Evolutionary conservation across 2,113 vertebrate species (phyloP).

Genomic region (Brevimyrus niger): DNA sequence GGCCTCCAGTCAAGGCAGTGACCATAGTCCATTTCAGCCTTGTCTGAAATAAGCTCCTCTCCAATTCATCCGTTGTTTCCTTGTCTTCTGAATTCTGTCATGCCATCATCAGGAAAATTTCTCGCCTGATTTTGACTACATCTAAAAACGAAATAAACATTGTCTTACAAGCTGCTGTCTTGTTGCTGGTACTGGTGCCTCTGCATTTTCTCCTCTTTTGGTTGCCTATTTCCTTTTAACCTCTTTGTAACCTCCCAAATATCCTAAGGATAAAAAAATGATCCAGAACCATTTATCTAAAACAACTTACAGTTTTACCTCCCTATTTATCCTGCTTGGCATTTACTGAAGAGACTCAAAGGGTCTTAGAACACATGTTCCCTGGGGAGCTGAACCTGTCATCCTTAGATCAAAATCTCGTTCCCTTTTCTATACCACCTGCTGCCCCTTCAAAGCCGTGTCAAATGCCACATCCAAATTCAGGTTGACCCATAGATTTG

Average conservation of each 20-base stretch:
- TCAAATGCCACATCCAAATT: neutral
- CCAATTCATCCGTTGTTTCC: neutral
- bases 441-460: neutral
- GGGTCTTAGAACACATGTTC: neutral
- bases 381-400: neutral
- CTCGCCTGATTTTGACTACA: conserved; percentile 12
- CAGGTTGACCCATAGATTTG: neutral
- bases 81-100: neutral
- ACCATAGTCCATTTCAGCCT: neutral
- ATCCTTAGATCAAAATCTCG: neutral
- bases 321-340: neutral
- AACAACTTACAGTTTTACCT: neutral
- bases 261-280: neutral
- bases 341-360: conserved; percentile 1
- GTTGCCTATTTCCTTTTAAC: neutral
- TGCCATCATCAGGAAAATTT: conserved; percentile 5
- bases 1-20: neutral
- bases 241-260: neutral
- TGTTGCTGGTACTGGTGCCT: neutral
- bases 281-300: neutral
- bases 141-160: neutral
- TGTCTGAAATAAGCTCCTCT: neutral
- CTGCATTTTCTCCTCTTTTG: neutral
- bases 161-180: neutral
- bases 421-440: neutral